Evolutionary conservation across 2,113 vertebrate genomes (phyloP).

Genomic region (Narcine bancroftii): DNA sequence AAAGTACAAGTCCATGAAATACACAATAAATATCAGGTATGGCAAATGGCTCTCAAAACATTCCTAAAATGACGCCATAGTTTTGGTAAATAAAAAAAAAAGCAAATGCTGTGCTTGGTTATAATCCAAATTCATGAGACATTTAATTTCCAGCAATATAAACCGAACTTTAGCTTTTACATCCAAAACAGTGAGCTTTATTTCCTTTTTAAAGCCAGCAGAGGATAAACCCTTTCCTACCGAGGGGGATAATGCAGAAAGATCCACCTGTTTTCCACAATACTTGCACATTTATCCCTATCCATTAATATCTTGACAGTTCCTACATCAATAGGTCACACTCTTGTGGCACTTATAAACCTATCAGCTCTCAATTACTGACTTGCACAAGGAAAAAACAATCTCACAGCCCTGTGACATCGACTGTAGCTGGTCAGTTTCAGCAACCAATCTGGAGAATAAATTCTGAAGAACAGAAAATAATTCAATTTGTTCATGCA

Average conservation of each 20-base stretch:
- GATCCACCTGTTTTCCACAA: neutral
- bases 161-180: neutral
- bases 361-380: slow-evolving; percentile 7
- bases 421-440: neutral
- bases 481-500: slow-evolving; percentile 7
- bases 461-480: slow-evolving; percentile 4
- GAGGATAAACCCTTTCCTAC: neutral
- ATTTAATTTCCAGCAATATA: neutral
- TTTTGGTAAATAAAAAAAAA: neutral
- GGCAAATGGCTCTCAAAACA: neutral
- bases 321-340: slow-evolving; percentile 1
- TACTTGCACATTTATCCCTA: neutral
- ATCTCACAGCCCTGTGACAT: neutral
- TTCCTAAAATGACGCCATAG: neutral
- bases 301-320: neutral
- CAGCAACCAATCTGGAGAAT: neutral
- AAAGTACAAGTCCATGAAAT: neutral
- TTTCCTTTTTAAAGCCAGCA: neutral
- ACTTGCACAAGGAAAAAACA: neutral
- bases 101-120: neutral
- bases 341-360: slow-evolving; percentile 9
- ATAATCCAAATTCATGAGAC: neutral
- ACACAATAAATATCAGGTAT: neutral
- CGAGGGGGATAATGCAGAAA: neutral
- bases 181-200: neutral